Evolutionary conservation across 2,113 vertebrate genomes (phyloP).

Genomic region (Heteronetta atricapilla): DNA sequence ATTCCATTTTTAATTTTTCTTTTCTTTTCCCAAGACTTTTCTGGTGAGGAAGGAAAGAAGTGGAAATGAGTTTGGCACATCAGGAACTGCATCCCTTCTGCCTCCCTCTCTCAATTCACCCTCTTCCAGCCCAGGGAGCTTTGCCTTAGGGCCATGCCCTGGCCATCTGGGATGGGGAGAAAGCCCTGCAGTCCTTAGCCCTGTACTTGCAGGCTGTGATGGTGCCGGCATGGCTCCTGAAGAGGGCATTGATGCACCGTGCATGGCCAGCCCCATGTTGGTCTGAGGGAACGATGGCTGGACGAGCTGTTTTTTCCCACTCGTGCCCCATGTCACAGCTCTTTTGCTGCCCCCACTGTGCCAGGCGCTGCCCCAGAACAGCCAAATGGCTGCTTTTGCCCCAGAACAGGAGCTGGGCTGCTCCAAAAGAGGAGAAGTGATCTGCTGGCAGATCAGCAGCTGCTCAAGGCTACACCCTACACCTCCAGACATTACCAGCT

Average conservation of each 20-base stretch:
- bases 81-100: neutral
- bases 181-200: neutral
- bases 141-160: neutral
- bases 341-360: too few relatives aligned
- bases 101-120: neutral
- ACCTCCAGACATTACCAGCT: neutral
- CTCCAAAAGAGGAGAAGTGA: neutral
- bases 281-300: neutral
- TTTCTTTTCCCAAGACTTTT: neutral
- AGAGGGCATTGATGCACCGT: neutral
- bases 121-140: neutral
- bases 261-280: accelerated
- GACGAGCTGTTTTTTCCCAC: neutral
- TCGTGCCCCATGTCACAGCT: neutral
- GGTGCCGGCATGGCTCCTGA: neutral
- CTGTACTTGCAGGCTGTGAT: neutral
- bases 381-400: neutral
- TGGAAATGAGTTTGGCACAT: neutral
- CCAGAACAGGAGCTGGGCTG: neutral
- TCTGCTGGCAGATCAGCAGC: neutral
- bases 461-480: neutral
- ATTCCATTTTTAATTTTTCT: too few relatives aligned
- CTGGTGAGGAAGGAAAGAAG: neutral
- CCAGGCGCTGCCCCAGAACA: neutral
- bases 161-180: accelerated